Percentiles rank a stretch among this genome's conserved stretches.
Evolutionary conservation across 2,888 invertebrate species (phyloP).

Genomic region (Tenthredo mesomela): DNA sequence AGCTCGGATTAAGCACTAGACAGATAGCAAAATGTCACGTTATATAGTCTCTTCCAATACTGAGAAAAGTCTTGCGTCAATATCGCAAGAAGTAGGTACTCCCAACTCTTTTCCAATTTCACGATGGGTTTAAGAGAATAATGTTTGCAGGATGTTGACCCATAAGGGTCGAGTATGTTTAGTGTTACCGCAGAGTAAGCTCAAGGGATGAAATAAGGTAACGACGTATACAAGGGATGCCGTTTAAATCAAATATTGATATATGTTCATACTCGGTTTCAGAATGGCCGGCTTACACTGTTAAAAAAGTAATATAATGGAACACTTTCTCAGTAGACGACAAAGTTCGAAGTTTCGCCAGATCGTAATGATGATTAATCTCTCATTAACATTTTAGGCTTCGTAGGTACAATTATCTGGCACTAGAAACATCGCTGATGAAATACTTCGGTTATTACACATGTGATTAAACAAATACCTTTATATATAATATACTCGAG

Average conservation of each 20-base stretch:
- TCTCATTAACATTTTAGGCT: not conserved
- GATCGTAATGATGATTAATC: not conserved
- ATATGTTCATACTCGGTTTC: not conserved
- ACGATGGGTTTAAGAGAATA: not conserved
- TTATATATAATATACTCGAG: not conserved
- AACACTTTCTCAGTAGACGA: not conserved
- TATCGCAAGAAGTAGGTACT: not conserved
- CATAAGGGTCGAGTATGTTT: not conserved
- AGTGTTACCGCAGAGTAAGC: slow-evolving; percentile 7
- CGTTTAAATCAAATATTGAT: slow-evolving; percentile 16
- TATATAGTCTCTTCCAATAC: not conserved
- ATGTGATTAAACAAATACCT: not conserved
- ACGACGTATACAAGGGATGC: not conserved
- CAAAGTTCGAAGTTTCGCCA: not conserved
- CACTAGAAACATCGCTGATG: not conserved
- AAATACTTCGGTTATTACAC: not conserved
- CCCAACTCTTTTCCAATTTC: not conserved
- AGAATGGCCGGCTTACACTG: not conserved
- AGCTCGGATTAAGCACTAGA: not conserved
- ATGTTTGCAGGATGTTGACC: not conserved
- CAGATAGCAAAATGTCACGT: not conserved
- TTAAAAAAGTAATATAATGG: not conserved
- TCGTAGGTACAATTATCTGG: not conserved
- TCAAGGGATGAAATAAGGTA: slow-evolving; percentile 13
- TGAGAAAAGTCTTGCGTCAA: not conserved